These are phyloP conservation scores for Chymomyza amoena DNA, from an alignment of 2,888 invertebrate species.

Conservation along the genomic window DNA sequence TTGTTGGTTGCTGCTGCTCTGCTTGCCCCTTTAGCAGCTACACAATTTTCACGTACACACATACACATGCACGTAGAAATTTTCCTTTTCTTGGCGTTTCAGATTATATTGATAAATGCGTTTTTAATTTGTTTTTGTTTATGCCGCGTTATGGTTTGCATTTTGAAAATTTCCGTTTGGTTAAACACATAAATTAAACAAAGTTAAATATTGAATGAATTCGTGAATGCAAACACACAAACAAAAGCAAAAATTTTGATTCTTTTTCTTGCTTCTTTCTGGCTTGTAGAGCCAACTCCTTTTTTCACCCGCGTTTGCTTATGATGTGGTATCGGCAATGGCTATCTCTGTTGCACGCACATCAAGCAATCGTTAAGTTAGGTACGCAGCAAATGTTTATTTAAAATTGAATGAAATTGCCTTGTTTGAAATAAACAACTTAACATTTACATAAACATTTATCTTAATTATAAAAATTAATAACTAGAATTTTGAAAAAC, in stretches of 20 bases:
- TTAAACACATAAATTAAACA: slow-evolving; percentile 10
- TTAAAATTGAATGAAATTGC: slow-evolving; percentile 54
- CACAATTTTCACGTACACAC: slow-evolving; percentile 8
- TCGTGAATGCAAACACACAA: slow-evolving; percentile 62
- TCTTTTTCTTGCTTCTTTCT: slow-evolving; percentile 63
- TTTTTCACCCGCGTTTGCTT: slow-evolving; percentile 40
- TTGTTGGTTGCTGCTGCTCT: not conserved
- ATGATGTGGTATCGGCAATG: slow-evolving; percentile 44
- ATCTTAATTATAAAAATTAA: not conserved
- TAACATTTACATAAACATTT: not conserved
- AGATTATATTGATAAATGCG: not conserved
- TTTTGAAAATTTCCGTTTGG: slow-evolving; percentile 1
- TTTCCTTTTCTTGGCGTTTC: not conserved
- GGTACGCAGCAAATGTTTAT: slow-evolving; percentile 56
- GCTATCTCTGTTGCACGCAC: slow-evolving; percentile 52
- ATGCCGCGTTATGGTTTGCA: not conserved
- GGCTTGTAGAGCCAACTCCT: slow-evolving; percentile 40
- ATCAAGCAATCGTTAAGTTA: slow-evolving; percentile 11
- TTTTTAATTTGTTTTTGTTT: not conserved
- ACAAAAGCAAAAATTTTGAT: slow-evolving; percentile 64
- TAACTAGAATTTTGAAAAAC: not conserved
- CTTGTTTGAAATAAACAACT: slow-evolving; percentile 3
- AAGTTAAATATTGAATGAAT: slow-evolving; percentile 62
- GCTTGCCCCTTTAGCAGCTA: slow-evolving; percentile 6
- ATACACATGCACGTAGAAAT: not conserved